Evolutionary conservation across 2,113 vertebrate genomes (phyloP).

Genomic region (Austrofundulus limnaeus): DNA sequence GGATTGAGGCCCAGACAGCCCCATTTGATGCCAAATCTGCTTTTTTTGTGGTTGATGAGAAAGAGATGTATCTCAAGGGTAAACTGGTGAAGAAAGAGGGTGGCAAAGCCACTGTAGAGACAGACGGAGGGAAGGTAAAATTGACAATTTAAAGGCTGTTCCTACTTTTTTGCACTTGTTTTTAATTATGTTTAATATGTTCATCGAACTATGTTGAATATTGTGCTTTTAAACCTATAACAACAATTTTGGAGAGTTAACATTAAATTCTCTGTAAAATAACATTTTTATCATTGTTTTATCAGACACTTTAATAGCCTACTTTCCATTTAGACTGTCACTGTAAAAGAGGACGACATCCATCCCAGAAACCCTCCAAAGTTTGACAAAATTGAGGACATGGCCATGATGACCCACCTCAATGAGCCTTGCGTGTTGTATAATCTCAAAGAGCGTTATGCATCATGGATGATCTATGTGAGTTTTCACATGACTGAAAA

Average conservation of each 20-base stretch:
- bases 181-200: no score
- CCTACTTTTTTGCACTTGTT: no score
- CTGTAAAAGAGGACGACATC: conserved; percentile 74
- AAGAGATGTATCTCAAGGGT: conserved; percentile 38
- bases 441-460: conserved; percentile 88
- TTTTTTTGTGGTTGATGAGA: conserved; percentile 38
- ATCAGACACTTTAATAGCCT: no score
- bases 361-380: conserved; percentile 77
- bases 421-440: conserved; percentile 68
- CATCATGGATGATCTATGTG: conserved; percentile 90
- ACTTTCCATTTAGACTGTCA: conserved; percentile 52
- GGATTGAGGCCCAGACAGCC: conserved; percentile 56
- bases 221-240: neutral
- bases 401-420: conserved; percentile 84
- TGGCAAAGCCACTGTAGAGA: conserved; percentile 56
- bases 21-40: conserved; percentile 69
- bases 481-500: no score
- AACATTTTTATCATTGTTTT: no score
- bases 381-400: conserved; percentile 79
- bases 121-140: conserved; percentile 31
- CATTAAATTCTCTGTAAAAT: no score
- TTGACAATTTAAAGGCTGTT: no score
- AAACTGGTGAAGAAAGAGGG: no score
- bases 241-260: no score
- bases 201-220: no score